phyloP scores from a whole-genome alignment of 2,888 invertebrate species.

The Adelphocoris suturalis region DNA sequence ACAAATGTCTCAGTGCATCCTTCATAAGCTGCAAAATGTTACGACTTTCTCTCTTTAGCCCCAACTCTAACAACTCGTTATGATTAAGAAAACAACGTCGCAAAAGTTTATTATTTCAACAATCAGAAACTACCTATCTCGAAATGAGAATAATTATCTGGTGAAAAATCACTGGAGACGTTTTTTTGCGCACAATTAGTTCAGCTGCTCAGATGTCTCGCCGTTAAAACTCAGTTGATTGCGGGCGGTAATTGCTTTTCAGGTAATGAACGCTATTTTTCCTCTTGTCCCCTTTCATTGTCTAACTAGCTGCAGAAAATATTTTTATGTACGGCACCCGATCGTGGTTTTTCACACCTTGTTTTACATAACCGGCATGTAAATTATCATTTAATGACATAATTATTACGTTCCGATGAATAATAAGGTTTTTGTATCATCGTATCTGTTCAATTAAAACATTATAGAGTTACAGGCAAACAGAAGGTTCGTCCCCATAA shows the following conservation, averaged over 20 bases:
- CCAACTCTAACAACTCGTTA: neutral
- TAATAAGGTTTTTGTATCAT: neutral
- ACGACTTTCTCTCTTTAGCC: neutral
- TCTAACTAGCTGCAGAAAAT: neutral
- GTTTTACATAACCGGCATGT: neutral
- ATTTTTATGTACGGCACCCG: constrained; percentile 19
- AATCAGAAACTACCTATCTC: neutral
- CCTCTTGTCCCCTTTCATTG: constrained; percentile 17
- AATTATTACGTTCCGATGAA: neutral
- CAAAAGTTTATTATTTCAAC: constrained; percentile 2
- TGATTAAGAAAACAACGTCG: neutral
- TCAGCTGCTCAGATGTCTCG: neutral
- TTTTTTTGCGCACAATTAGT: neutral
- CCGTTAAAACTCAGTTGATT: constrained; percentile 30
- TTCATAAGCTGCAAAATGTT: neutral
- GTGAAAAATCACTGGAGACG: neutral
- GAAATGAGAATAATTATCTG: constrained; percentile 30
- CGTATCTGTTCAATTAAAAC: neutral
- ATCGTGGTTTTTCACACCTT: constrained; percentile 16
- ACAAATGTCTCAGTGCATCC: neutral
- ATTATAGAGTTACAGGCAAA: too few relatives aligned
- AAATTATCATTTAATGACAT: neutral
- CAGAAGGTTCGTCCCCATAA: too few relatives aligned
- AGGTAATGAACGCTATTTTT: neutral
- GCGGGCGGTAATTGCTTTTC: constrained; percentile 18